Percentiles rank a stretch among this genome's conserved stretches.
Conservation (phyloP, 1,140 invertebrate species). For the Megalopta genalis region DNA sequence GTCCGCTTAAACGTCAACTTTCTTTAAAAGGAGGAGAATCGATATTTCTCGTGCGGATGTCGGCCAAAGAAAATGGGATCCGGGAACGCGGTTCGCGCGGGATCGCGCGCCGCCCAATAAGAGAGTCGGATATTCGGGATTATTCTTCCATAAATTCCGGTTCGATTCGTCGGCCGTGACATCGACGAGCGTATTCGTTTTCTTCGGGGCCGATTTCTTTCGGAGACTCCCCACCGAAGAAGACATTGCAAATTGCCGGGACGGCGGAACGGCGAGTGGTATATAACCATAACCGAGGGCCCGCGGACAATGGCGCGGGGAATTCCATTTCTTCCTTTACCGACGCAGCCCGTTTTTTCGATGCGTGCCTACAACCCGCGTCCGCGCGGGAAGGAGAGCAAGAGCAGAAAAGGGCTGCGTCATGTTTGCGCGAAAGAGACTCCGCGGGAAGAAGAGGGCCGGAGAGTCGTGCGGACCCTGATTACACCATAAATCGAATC, state of each 20-base stretch:
- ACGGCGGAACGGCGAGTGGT: too few species aligned
- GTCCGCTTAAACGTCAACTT: background rate
- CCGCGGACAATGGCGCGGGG: conserved; percentile 41
- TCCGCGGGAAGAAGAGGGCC: conserved; percentile 41
- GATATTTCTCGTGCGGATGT: background rate
- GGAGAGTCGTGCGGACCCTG: conserved; percentile 68
- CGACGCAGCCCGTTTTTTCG: conserved; percentile 36
- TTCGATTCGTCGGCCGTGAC: background rate
- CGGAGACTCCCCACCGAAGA: background rate
- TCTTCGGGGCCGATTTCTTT: background rate
- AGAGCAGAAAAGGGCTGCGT: conserved; percentile 45
- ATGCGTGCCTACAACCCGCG: too few species aligned
- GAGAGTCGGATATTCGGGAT: background rate
- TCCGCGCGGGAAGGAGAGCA: background rate
- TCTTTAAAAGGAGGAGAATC: background rate
- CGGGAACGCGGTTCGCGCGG: background rate
- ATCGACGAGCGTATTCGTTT: background rate
- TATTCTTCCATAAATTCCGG: background rate
- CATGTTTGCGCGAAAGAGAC: conserved; percentile 46
- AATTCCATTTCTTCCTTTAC: conserved; percentile 42
- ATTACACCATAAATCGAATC: conserved; percentile 79
- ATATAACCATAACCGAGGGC: conserved; percentile 35
- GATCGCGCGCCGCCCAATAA: background rate
- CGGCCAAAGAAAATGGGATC: background rate
- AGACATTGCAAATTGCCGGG: conserved; percentile 39